A percentile compares a stretch with the other conserved stretches of the same genome.
These are phyloP conservation scores for Pasiphila rectangulata DNA, from an alignment of 2,888 invertebrate genomes.

Conservation along the genomic window DNA sequence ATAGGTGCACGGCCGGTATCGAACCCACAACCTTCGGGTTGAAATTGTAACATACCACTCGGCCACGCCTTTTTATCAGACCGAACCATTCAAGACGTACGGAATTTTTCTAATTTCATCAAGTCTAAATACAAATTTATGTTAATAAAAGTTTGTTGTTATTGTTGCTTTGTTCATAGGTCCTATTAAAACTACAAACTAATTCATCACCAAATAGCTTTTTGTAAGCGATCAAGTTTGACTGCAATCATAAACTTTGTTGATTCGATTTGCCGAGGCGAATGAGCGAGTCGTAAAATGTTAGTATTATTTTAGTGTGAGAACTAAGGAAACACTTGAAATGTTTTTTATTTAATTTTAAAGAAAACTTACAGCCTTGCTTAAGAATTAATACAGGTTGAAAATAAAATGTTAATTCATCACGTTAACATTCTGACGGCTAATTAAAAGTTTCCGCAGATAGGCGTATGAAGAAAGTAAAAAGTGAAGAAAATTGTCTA, in stretches of 20 bases:
- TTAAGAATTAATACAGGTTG: no score
- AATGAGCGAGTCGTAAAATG: slow-evolving; percentile 5
- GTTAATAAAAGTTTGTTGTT: not conserved
- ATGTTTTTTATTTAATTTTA: no score
- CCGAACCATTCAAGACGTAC: not conserved
- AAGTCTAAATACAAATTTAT: not conserved
- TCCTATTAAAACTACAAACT: slow-evolving; percentile 4
- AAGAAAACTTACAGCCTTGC: no score
- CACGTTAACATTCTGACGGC: no score
- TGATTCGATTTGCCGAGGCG: slow-evolving; percentile 7
- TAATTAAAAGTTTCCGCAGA: no score
- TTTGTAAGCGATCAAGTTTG: slow-evolving; percentile 13
- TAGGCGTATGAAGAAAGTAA: no score
- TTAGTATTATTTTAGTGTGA: slow-evolving; percentile 5
- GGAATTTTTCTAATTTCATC: not conserved
- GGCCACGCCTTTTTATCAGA: no score
- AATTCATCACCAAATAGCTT: slow-evolving; percentile 8
- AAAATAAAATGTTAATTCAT: not conserved
- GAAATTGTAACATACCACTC: no score
- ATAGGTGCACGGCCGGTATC: no score
- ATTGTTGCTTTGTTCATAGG: slow-evolving; percentile 1
- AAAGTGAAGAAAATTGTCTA: no score
- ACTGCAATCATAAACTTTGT: slow-evolving; percentile 17
- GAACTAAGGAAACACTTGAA: slow-evolving; percentile 5
- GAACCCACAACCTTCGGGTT: no score